Conservation (phyloP, 2,113 vertebrate species). For the Hippocampus zosterae region DNA sequence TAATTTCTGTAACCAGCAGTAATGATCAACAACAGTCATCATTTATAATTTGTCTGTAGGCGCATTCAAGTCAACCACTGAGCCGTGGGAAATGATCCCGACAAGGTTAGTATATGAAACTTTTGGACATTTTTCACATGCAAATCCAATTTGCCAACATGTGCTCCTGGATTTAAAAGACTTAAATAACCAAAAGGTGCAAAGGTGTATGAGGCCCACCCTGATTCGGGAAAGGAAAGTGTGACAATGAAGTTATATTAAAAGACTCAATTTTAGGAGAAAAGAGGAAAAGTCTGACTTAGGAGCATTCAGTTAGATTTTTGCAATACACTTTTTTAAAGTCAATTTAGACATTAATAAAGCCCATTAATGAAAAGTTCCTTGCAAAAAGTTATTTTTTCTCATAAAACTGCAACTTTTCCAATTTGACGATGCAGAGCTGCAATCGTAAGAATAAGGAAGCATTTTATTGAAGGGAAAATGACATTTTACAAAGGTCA, state of each 20-base stretch:
- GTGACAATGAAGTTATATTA: not conserved
- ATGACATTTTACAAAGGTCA: no score
- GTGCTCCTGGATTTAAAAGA: not conserved
- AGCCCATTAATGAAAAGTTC: no score
- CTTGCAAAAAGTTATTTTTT: no score
- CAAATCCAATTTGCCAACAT: not conserved
- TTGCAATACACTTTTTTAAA: no score
- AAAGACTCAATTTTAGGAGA: not conserved
- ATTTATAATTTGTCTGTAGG: not conserved
- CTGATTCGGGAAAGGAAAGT: not conserved
- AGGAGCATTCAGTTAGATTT: no score
- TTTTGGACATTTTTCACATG: not conserved
- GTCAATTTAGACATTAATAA: no score
- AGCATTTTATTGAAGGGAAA: no score
- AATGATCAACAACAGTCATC: constrained; percentile 39
- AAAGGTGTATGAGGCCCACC: not conserved
- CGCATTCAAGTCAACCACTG: not conserved
- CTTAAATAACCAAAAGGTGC: not conserved
- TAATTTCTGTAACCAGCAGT: constrained; percentile 74
- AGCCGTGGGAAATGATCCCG: not conserved
- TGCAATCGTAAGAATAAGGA: no score
- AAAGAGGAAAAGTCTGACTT: no score
- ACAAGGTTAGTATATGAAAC: not conserved
- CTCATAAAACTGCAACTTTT: no score
- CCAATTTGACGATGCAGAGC: no score